These are phyloP conservation scores for Ennomos quercinarius DNA, from an alignment of 2,888 invertebrate genomes.

Conservation along the genomic window DNA sequence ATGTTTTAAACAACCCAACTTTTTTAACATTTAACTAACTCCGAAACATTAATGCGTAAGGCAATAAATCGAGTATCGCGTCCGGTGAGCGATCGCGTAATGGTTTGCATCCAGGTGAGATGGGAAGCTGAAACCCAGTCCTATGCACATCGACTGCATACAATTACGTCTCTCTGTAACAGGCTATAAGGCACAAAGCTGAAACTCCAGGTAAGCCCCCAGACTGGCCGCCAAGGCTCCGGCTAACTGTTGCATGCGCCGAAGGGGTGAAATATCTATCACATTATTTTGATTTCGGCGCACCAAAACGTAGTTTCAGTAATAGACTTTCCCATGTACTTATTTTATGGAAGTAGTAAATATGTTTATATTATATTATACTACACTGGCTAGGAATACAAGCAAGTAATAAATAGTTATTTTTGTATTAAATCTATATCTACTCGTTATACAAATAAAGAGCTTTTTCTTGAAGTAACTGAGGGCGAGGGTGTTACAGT, in stretches of 20 bases:
- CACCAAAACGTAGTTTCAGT: slow-evolving; percentile 6
- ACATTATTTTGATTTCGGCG: slow-evolving; percentile 1
- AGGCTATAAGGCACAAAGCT: slow-evolving; percentile 8
- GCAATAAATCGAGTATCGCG: not conserved
- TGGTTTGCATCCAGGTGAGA: slow-evolving; percentile 2
- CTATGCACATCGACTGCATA: not conserved
- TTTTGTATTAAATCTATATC: too few species aligned
- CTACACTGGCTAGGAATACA: too few species aligned
- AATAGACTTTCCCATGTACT: not conserved
- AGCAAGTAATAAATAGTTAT: too few species aligned
- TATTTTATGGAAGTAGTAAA: not conserved
- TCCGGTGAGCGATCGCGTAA: not conserved
- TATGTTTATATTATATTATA: too few species aligned
- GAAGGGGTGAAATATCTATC: slow-evolving; percentile 3
- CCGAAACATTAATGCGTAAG: too few species aligned
- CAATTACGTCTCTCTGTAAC: slow-evolving; percentile 2
- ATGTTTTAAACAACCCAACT: too few species aligned
- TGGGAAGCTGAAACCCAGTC: not conserved
- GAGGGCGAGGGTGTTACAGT: too few species aligned
- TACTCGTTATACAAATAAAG: too few species aligned
- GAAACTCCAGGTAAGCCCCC: not conserved
- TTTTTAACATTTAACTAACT: too few species aligned
- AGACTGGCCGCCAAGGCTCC: not conserved
- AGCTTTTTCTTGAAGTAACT: too few species aligned
- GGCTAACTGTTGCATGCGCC: slow-evolving; percentile 11